Evolutionary conservation across 2,113 vertebrate species (phyloP).

Genomic region (Neogale vison): DNA sequence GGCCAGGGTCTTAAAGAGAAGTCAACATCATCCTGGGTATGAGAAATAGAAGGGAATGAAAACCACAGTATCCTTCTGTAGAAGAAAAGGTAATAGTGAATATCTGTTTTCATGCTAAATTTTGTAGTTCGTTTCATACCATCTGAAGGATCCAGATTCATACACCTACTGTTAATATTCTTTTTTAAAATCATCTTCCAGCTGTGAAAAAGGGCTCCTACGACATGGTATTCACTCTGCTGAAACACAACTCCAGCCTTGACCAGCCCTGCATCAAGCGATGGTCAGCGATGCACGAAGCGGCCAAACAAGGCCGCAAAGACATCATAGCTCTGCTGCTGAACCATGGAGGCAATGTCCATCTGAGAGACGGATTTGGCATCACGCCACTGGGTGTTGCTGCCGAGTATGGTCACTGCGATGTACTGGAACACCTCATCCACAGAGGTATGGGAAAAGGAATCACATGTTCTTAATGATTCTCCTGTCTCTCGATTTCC

Average conservation of each 20-base stretch:
- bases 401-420: constrained; percentile 88
- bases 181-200: constrained; percentile 72
- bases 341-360: constrained; percentile 86
- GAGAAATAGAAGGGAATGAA: neutral
- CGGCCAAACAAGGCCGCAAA: constrained; percentile 89
- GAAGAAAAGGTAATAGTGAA: neutral
- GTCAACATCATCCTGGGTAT: neutral
- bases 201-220: constrained; percentile 87
- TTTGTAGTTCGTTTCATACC: neutral
- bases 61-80: neutral
- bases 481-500: neutral
- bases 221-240: constrained; percentile 86
- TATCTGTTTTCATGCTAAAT: neutral
- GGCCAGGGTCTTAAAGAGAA: neutral
- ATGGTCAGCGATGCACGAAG: constrained; percentile 92
- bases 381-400: constrained; percentile 89
- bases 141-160: neutral
- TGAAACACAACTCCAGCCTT: constrained; percentile 86
- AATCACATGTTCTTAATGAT: neutral
- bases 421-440: constrained; percentile 90
- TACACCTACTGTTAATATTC: neutral
- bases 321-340: constrained; percentile 88
- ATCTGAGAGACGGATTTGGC: constrained; percentile 85
- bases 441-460: constrained; percentile 83
- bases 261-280: constrained; percentile 88